Evolutionary conservation across 2,888 invertebrate species (phyloP), one percentile per base, ranked within the genome.

Genomic region (Agonopterix alstromeriana): DNA sequence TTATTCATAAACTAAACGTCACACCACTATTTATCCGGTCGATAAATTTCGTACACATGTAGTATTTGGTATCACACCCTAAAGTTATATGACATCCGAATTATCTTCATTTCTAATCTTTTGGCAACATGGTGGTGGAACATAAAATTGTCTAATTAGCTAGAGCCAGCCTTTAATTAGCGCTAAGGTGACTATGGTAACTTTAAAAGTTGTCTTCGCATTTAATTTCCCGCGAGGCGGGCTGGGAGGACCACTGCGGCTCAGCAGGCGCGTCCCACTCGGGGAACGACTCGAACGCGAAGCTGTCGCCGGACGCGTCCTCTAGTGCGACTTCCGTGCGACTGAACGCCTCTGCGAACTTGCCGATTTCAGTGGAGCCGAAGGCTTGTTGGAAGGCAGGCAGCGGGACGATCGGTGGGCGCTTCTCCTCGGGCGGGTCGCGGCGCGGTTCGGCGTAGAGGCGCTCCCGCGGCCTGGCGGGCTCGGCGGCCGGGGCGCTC

Each of bases 311-410:
- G 42, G 77, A 64, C 45, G 70, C 70, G 11, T 77, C 77, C 12
- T 85, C 87, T 40, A 80, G 77, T 12, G 86, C 89, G 35, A 85
- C 82, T 62, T 91, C 90, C 55, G 91, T 86, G 55, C 90, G 90
- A 52, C 90, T 91, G 72, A 93, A 94, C 47, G 92, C 93, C 66
- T 94, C 94, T 5, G 94, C 93, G 63, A 95, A 95, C 56, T 94
- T 92, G n/a, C 95, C 95, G 56, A 95, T 94, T 80, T 95, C 95
- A 17, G 95, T 95, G 35, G 95, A 94, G 27, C 95, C 95, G 72
- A 95, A 95, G 1, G 95, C 95, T 81, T 95, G 95, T 71, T 95
- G 94, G 70, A 95, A 95, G 43, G 94, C 95, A 5, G 95, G 95
- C 51, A 95, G 75, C 5, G 94, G 94, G 48, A 91, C 87, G n/a